Base-by-base conservation (phyloP, 2,888 invertebrate genomes). In the Mesoligia furuncula region DNA sequence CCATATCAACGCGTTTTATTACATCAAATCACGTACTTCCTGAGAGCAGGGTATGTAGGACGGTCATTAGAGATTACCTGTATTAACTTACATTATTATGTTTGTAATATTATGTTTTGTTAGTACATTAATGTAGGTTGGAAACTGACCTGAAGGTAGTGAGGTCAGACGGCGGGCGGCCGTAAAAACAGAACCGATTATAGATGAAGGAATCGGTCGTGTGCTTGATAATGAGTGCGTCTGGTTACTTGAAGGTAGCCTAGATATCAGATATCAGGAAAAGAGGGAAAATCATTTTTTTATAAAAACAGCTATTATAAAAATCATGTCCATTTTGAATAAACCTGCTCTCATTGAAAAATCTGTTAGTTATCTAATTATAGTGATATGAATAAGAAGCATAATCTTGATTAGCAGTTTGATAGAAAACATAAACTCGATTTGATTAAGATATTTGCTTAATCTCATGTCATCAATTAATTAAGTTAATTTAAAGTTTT, bases 21-120 rank as follows among this genome's bases (percentile, higher is more conserved):
- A 92, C 90, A 82, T 89, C 61, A 90, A 92, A 91, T 89, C 93
- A 93, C 92, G 93, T 89, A 89, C 83, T 89, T 90, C 85, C 86
- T 86, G 54, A 77, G 75, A 71, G 57, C 68, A 77, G 66, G 39
- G 61, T 77, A 83, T 79, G 82, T 85, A 72, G 87, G 71, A 42
- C 76, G 69, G 75, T 70, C 67, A 73, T 80, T 62, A 80, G 45
- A 76, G 75, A 85, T 85, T 82, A 79, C 74, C 80, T 81, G 66
- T 83, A 74, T 79, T 80, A 80, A 73, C 70, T 78, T 75, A 57
- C 27, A 66, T 72, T 78, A 72, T 57, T 76, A 48, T 67, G 45
- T 66, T 83, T 84, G n/a, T 77, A 73, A 81, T 82, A 62, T 62
- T 65, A 71, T 84, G 84, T 54, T 80, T 71, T 61, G 84, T 71